These are phyloP conservation scores for Microchirus variegatus DNA, from an alignment of 2,797 vertebrate genomes.

Conservation along the genomic window DNA sequence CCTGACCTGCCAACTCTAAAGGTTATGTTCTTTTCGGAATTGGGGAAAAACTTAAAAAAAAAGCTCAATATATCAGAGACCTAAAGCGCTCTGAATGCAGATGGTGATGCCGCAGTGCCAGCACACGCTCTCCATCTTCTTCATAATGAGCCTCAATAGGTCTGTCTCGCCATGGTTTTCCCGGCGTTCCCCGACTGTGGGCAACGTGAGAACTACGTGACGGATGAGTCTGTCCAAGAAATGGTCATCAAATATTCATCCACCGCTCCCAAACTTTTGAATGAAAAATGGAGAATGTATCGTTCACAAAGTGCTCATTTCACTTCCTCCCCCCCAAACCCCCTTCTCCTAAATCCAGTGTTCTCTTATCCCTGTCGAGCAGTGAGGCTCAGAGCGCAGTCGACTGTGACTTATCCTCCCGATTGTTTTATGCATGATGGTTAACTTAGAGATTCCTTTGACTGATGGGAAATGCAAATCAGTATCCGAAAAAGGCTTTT, in stretches of 20 bases:
- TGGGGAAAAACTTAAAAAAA: too few relatives aligned
- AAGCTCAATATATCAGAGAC: too few relatives aligned
- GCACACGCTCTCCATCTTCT: too few relatives aligned
- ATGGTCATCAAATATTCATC: conserved; percentile 79
- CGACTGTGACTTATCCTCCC: conserved; percentile 33
- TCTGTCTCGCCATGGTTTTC: too few relatives aligned
- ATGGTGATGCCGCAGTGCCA: too few relatives aligned
- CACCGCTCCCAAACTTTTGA: too few relatives aligned
- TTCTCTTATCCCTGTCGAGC: conserved; percentile 43
- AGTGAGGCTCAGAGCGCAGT: conserved; percentile 19
- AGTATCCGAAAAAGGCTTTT: conserved; percentile 19
- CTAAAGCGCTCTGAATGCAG: too few relatives aligned
- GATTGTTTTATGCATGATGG: conserved; percentile 56
- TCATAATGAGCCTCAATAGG: too few relatives aligned
- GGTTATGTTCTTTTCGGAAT: too few relatives aligned
- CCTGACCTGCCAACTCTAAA: too few relatives aligned
- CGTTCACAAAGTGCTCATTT: conserved; percentile 46
- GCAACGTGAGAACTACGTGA: conserved; percentile 48
- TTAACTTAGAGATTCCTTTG: conserved; percentile 35
- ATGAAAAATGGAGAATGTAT: conserved; percentile 69
- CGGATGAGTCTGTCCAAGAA: conserved; percentile 62
- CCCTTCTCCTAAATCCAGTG: conserved; percentile 47
- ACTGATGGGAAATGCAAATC: conserved; percentile 41
- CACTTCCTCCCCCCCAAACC: too few relatives aligned
- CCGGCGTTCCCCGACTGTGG: too few relatives aligned